phyloP scores from a whole-genome alignment of 2,888 invertebrate species.

The Lumbricus terrestris region DNA sequence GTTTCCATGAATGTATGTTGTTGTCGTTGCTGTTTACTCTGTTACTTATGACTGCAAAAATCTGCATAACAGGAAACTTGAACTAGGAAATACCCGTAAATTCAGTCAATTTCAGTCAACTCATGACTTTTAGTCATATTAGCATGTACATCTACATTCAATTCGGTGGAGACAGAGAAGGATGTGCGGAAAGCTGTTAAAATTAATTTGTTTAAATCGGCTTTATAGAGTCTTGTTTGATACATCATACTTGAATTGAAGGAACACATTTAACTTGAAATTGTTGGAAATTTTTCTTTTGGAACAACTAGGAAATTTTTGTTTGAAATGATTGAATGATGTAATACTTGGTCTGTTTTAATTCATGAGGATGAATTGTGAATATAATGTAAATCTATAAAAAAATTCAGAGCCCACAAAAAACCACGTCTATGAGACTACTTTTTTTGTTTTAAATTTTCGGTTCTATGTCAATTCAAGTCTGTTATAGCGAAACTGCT shows the following conservation, averaged over 20 bases:
- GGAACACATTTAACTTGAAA: neutral
- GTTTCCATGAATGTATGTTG: neutral
- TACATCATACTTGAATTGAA: neutral
- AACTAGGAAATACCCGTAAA: neutral
- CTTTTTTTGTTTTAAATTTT: neutral
- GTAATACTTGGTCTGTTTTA: neutral
- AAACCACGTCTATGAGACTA: no score
- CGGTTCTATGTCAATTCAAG: neutral
- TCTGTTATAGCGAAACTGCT: neutral
- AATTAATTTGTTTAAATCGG: neutral
- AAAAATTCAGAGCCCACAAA: no score
- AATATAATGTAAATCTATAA: no score
- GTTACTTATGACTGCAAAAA: neutral
- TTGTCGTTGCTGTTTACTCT: neutral
- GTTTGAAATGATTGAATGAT: neutral
- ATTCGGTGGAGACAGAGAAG: neutral
- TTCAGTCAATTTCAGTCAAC: neutral
- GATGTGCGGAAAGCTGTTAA: neutral
- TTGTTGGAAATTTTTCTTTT: neutral
- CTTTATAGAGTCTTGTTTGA: neutral
- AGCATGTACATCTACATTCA: neutral
- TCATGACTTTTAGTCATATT: neutral
- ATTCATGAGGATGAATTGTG: neutral
- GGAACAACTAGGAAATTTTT: neutral
- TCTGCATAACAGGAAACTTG: constrained; percentile 3